Percentiles rank a stretch among this genome's conserved stretches.
These are phyloP conservation scores for Oenanthe melanoleuca DNA, from an alignment of 2,113 vertebrate genomes.

Conservation along the genomic window DNA sequence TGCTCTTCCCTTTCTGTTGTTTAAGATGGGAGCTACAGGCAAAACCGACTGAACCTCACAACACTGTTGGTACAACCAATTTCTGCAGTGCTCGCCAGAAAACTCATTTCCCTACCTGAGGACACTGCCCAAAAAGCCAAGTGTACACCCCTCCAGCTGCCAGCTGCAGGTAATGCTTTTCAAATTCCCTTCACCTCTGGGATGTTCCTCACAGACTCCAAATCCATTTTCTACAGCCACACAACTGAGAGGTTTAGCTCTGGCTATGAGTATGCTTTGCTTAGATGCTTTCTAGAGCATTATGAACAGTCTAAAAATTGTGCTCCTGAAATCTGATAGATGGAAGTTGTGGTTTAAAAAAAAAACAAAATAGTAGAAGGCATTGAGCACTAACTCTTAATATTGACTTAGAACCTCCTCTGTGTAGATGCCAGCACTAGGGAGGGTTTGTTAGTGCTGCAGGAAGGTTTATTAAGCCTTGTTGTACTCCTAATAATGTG, in stretches of 20 bases:
- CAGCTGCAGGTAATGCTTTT: slow-evolving; percentile 77
- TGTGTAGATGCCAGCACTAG: slow-evolving; percentile 27
- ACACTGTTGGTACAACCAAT: slow-evolving; percentile 89
- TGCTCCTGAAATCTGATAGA: background rate
- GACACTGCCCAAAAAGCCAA: slow-evolving; percentile 5
- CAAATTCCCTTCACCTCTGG: background rate
- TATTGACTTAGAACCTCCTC: slow-evolving; percentile 60
- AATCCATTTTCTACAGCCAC: background rate
- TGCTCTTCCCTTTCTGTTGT: background rate
- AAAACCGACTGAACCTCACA: slow-evolving; percentile 76
- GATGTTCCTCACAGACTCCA: background rate
- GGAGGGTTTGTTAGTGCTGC: slow-evolving; percentile 17
- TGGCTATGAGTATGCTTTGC: background rate
- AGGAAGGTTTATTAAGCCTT: slow-evolving; percentile 53
- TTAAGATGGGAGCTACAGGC: slow-evolving; percentile 78
- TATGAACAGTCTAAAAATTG: background rate
- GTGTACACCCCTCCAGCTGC: slow-evolving; percentile 79
- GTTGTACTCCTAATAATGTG: slow-evolving; percentile 42
- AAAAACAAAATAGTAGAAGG: background rate
- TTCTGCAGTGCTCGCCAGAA: slow-evolving; percentile 81
- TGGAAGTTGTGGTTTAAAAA: background rate
- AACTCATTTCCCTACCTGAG: slow-evolving; percentile 71
- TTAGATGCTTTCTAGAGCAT: background rate
- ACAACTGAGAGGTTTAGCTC: background rate
- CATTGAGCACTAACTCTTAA: slow-evolving; percentile 73